Conservation (phyloP, 2,888 invertebrate genomes). For the Cataglyphis rosenhaueri region DNA sequence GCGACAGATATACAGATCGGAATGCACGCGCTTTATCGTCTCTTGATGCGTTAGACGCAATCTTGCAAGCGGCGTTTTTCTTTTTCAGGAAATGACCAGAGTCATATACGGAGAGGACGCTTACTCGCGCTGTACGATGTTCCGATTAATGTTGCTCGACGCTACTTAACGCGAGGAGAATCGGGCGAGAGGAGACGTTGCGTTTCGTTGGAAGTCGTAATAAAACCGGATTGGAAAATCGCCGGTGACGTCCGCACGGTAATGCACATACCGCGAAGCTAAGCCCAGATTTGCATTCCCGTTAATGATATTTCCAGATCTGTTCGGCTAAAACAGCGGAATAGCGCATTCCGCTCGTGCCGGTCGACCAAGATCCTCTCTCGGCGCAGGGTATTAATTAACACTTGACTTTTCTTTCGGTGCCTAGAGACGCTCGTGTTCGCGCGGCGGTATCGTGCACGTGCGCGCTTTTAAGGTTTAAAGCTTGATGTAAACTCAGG, state of each 20-base stretch:
- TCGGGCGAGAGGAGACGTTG: not conserved
- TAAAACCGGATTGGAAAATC: constrained; percentile 55
- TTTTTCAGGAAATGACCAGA: not conserved
- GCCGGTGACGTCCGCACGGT: constrained; percentile 36
- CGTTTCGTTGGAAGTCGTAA: constrained; percentile 36
- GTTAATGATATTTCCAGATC: constrained; percentile 75
- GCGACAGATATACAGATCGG: constrained; percentile 10
- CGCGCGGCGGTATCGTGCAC: constrained; percentile 29
- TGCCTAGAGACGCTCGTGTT: constrained; percentile 35
- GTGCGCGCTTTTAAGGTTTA: constrained; percentile 34
- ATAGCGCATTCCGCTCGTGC: constrained; percentile 68
- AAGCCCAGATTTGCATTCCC: constrained; percentile 74
- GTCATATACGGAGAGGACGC: not conserved
- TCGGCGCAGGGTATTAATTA: constrained; percentile 61
- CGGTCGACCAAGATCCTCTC: constrained; percentile 38
- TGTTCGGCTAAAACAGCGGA: constrained; percentile 62
- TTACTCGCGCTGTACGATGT: constrained; percentile 21
- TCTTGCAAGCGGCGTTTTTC: not conserved
- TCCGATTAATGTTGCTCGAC: constrained; percentile 29
- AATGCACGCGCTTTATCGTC: constrained; percentile 27
- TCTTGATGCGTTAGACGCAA: not conserved
- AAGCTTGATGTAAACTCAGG: constrained; percentile 49
- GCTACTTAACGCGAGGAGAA: constrained; percentile 26
- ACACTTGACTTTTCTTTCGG: constrained; percentile 56
- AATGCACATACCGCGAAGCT: constrained; percentile 57